Evolutionary conservation across 2,888 invertebrate genomes (phyloP).

Genomic region (Eustalomyia histrio): DNA sequence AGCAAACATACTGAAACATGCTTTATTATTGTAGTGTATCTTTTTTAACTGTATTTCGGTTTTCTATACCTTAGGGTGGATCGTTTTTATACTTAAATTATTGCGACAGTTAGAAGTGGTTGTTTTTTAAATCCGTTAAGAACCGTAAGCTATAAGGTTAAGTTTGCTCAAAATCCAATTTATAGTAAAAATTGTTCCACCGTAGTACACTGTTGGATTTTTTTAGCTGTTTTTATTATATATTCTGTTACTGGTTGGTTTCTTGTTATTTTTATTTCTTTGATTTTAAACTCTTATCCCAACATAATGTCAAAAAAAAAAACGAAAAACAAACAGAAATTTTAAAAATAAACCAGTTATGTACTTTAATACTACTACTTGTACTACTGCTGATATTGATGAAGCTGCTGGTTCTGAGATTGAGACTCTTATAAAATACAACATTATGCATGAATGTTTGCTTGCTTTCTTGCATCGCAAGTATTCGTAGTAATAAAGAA

Average conservation of each 20-base stretch:
- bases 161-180: neutral
- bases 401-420: neutral
- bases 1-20: conserved; percentile 35
- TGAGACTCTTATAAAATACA: neutral
- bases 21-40: conserved; percentile 45
- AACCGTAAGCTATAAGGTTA: no score
- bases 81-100: neutral
- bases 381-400: neutral
- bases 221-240: conserved; percentile 4
- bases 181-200: neutral
- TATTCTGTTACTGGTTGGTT: conserved; percentile 33
- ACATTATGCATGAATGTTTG: neutral
- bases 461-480: neutral
- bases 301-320: neutral
- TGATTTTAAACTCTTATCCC: conserved; percentile 10
- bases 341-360: conserved; percentile 12
- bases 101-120: no score
- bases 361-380: neutral
- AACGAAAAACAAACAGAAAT: neutral
- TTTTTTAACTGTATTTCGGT: neutral
- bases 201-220: neutral
- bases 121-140: no score
- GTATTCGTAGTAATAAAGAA: conserved; percentile 10
- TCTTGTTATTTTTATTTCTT: conserved; percentile 1
- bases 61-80: neutral